Evolutionary conservation across 2,888 invertebrate genomes (phyloP).

Genomic region (Sceliomorpha sp.): DNA sequence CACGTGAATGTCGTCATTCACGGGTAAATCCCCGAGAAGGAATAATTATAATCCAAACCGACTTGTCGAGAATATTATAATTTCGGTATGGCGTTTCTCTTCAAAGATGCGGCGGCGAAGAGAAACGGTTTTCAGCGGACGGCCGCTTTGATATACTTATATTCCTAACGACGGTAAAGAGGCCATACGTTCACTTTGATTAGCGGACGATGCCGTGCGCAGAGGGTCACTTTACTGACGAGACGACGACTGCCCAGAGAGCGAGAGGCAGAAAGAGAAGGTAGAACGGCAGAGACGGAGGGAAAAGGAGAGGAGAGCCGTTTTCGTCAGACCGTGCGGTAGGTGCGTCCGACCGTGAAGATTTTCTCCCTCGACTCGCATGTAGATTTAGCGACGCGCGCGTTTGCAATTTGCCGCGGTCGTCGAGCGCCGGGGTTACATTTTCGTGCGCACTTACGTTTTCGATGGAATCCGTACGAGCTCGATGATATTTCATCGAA

Average conservation of each 20-base stretch:
- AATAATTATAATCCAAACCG: constrained; percentile 35
- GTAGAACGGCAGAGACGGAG: too few relatives aligned
- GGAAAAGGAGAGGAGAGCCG: too few relatives aligned
- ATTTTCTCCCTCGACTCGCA: constrained; percentile 38
- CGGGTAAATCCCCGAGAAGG: constrained; percentile 31
- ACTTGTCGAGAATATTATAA: constrained; percentile 64
- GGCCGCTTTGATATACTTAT: constrained; percentile 75
- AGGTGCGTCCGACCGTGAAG: constrained; percentile 62
- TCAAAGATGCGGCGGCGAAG: constrained; percentile 71
- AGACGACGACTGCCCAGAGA: constrained; percentile 63
- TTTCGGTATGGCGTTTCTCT: constrained; percentile 73
- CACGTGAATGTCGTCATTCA: constrained; percentile 12
- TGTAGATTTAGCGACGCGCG: constrained; percentile 43
- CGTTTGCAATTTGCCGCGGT: constrained; percentile 50
- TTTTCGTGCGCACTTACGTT: constrained; percentile 32
- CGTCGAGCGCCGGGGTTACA: constrained; percentile 35
- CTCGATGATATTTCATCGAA: constrained; percentile 17
- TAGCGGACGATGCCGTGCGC: constrained; percentile 70
- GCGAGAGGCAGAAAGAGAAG: too few relatives aligned
- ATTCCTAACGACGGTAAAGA: constrained; percentile 62
- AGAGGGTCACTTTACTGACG: constrained; percentile 60
- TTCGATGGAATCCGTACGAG: constrained; percentile 16
- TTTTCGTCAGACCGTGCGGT: constrained; percentile 56
- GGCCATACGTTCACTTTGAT: constrained; percentile 73
- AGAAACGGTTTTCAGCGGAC: constrained; percentile 63